Evolutionary conservation across 2,797 vertebrate genomes (phyloP).

Genomic region (Microctenopoma steveboyesi): DNA sequence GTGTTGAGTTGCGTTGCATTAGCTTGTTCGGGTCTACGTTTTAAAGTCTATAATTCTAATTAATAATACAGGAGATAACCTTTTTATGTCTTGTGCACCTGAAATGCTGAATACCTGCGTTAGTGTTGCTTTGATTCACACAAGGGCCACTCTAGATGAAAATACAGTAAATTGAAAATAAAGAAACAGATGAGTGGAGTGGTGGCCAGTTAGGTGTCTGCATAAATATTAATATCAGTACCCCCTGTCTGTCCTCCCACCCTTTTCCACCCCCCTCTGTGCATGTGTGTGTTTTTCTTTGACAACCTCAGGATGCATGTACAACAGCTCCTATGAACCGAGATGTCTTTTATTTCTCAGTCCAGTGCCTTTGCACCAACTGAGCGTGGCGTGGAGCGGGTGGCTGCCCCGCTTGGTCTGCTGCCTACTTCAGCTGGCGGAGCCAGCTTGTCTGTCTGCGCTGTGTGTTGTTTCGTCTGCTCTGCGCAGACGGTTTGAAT

Average conservation of each 20-base stretch:
- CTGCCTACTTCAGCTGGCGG: constrained; percentile 61
- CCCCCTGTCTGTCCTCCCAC: constrained; percentile 18
- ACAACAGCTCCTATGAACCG: constrained; percentile 77
- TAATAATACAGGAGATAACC: not conserved
- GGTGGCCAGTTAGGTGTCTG: constrained; percentile 59
- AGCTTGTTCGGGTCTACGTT: no score
- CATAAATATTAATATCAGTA: constrained; percentile 76
- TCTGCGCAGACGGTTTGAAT: constrained; percentile 75
- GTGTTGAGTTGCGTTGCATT: no score
- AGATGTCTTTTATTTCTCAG: constrained; percentile 83
- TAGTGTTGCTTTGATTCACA: constrained; percentile 14
- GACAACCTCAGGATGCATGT: constrained; percentile 80
- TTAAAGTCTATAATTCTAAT: no score
- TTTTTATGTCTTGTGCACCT: constrained; percentile 19
- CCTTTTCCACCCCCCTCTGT: constrained; percentile 44
- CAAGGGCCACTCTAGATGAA: constrained; percentile 25
- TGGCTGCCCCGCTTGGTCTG: constrained; percentile 63
- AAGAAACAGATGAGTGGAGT: constrained; percentile 35
- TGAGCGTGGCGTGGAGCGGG: constrained; percentile 66
- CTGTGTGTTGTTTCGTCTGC: constrained; percentile 54
- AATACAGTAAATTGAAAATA: constrained; percentile 21
- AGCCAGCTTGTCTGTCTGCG: constrained; percentile 61
- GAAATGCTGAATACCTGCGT: not conserved
- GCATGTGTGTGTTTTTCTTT: constrained; percentile 63
- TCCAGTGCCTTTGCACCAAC: constrained; percentile 76